Evolutionary conservation across 2,113 vertebrate genomes (phyloP), one percentile per base, ranked within the genome.

Genomic region (Trichechus manatus): DNA sequence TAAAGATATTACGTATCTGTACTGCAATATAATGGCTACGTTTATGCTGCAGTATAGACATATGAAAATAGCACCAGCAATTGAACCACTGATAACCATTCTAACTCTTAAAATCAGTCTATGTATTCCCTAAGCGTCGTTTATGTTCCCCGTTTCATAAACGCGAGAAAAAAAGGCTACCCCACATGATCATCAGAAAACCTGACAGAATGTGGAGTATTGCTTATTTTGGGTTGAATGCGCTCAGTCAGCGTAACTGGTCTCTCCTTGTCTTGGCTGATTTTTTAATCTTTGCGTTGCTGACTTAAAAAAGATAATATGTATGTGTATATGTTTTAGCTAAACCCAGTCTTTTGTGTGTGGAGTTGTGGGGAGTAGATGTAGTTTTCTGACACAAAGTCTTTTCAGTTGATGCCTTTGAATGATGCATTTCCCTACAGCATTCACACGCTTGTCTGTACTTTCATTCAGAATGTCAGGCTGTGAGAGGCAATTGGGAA

Each of bases 261-360:
- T 82, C 20, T 79, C 72, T 80, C 44, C 1, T 33, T 63, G 64
- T 6, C 0, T 17, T 47, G 42, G 39, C 68, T 84, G 86, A 25
- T 44, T 31, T 39, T 27, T 47, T 36, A 39, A 47, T 31, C 29
- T 42, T 15, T 17, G 22, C 61, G 0, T 61, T 13, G 13, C 8
- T 23, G 66, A 79, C 31, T 66, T 79, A 29, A 0, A 78, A 39
- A 74, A 47, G 11, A 33, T 2, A 1, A 9, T 6, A 4, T 72
- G 77, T 47, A 0, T 50, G 10, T 9, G 9, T 29, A 0, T 1
- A 8, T 2, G 17, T 19, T 5, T 23, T n/a, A 82, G 61, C 15
- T 23, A 29, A 78, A 68, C 15, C 80, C 61, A 2, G 6, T 27
- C 3, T 14, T 31, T 68, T 29, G 9, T 23, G 11, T 39, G 22